Percentiles rank a stretch among this genome's conserved stretches.
phyloP scores from a whole-genome alignment of 1,140 invertebrate species.

The Saccostrea glomerata region DNA sequence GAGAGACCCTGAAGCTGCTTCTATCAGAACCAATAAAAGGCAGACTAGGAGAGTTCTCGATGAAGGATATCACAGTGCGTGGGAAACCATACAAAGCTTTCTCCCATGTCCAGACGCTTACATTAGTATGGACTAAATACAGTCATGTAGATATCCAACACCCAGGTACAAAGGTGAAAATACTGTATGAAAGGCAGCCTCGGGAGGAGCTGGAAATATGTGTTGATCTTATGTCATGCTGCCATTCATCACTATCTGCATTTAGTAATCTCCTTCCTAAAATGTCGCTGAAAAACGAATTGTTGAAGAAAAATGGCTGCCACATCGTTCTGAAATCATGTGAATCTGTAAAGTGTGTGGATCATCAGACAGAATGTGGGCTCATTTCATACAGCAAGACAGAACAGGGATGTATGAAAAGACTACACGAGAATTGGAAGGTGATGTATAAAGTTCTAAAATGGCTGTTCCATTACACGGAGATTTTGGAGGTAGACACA shows the following conservation, averaged over 20 bases:
- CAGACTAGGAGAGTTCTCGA: neutral
- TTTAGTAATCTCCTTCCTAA: neutral
- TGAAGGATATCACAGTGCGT: neutral
- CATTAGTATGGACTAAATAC: conserved; percentile 3
- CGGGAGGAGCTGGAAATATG: neutral
- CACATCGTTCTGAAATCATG: conserved; percentile 38
- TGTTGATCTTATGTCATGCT: neutral
- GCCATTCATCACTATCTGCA: neutral
- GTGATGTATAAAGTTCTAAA: neutral
- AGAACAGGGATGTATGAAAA: conserved; percentile 14
- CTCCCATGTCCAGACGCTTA: conserved; percentile 29
- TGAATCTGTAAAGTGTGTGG: neutral
- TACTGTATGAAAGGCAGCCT: neutral
- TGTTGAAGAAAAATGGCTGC: conserved; percentile 21
- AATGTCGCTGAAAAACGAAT: neutral
- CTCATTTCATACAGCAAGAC: conserved; percentile 36
- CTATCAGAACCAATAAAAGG: neutral
- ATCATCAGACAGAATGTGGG: neutral
- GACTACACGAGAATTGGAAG: conserved; percentile 23
- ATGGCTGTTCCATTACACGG: conserved; percentile 15
- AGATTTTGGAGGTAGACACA: conserved; percentile 1
- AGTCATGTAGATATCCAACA: neutral
- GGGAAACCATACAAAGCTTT: conserved; percentile 37
- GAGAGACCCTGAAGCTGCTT: neutral
- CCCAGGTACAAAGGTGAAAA: neutral